phyloP scores from a whole-genome alignment of 2,888 invertebrate species.

The Acleris cristana region DNA sequence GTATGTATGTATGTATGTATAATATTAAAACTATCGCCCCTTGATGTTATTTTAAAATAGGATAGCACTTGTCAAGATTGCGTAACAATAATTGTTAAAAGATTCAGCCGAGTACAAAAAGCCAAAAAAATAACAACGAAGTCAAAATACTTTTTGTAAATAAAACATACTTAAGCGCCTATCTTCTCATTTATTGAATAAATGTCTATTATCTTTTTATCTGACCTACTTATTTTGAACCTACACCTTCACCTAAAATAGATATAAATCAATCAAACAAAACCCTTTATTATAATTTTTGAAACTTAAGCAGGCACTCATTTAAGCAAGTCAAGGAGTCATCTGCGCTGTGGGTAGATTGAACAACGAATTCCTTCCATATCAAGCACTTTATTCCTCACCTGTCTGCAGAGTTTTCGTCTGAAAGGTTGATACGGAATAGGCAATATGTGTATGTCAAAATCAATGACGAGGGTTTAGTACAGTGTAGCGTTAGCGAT shows the following conservation, averaged over 20 bases:
- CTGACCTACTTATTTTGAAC: no score
- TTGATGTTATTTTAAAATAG: no score
- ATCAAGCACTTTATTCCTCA: conserved; percentile 19
- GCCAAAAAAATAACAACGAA: no score
- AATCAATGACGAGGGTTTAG: conserved; percentile 38
- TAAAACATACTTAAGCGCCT: no score
- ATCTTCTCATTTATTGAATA: no score
- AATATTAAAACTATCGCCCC: no score
- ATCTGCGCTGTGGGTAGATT: neutral
- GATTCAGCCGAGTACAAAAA: no score
- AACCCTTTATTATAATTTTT: neutral
- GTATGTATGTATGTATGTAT: no score
- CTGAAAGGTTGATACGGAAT: conserved; percentile 19
- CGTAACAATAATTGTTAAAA: no score
- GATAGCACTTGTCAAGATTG: no score
- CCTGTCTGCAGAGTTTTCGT: conserved; percentile 29
- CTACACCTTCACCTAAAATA: neutral
- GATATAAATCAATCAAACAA: neutral
- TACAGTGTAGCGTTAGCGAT: conserved; percentile 30
- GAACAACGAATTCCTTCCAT: neutral
- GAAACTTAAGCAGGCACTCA: neutral
- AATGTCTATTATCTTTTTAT: no score
- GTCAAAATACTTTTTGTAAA: no score
- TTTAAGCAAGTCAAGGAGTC: neutral
- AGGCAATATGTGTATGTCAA: conserved; percentile 34